phyloP scores from a whole-genome alignment of 2,888 invertebrate genomes.

The Hirudinaria manillensis region DNA sequence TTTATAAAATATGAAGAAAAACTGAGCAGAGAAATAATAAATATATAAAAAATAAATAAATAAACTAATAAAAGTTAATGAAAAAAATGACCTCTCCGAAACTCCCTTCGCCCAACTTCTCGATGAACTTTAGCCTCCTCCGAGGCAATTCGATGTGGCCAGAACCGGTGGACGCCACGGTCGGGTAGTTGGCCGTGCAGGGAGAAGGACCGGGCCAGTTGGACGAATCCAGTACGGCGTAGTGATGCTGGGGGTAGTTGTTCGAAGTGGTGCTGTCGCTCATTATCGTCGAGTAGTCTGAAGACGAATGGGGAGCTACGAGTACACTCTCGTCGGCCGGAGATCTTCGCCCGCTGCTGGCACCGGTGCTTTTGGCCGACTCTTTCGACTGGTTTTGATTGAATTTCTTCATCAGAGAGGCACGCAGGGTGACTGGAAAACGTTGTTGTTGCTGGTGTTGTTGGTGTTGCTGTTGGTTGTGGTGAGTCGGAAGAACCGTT shows the following conservation, averaged over 20 bases:
- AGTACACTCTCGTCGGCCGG: background rate
- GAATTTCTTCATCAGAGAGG: constrained; percentile 8
- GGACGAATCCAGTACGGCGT: constrained; percentile 9
- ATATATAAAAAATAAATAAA: too few species aligned
- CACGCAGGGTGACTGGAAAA: constrained; percentile 3
- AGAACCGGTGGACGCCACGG: background rate
- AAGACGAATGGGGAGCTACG: background rate
- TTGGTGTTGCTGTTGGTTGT: background rate
- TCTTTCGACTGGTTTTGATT: background rate
- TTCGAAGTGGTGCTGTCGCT: background rate
- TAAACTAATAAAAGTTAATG: too few species aligned
- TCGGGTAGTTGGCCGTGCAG: background rate
- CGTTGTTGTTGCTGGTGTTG: constrained; percentile 1
- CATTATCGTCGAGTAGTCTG: background rate
- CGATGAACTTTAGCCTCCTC: constrained; percentile 1
- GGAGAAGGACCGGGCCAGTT: background rate
- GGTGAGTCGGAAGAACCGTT: too few species aligned
- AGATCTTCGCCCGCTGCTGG: too few species aligned
- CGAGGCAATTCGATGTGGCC: background rate
- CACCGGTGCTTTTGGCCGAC: background rate
- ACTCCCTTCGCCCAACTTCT: background rate
- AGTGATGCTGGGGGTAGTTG: background rate
- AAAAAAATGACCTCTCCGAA: background rate
- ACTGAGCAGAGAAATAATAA: too few species aligned
- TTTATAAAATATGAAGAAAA: too few species aligned